These are phyloP conservation scores for Drosophila sordidula DNA, from an alignment of 2,888 invertebrate genomes.

Conservation along the genomic window DNA sequence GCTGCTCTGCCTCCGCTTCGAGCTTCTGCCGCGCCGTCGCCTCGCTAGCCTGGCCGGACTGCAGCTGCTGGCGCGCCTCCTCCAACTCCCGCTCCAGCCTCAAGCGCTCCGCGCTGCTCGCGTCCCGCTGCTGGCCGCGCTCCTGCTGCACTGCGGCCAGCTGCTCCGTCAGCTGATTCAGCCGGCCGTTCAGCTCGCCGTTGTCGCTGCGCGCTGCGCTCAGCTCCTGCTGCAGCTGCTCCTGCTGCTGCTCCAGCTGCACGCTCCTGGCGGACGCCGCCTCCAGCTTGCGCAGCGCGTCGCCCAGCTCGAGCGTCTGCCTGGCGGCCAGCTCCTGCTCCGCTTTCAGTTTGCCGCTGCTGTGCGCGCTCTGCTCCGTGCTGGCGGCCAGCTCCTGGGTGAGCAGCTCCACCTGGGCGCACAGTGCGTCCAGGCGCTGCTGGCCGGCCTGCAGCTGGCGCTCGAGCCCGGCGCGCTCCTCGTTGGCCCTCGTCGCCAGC, in stretches of 20 bases:
- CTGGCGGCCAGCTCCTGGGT: slow-evolving; percentile 70
- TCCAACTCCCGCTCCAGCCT: slow-evolving; percentile 67
- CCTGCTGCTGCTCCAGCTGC: slow-evolving; percentile 63
- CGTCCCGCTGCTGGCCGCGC: slow-evolving; percentile 62
- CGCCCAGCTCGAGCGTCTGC: slow-evolving; percentile 68
- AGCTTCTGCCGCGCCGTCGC: slow-evolving; percentile 33
- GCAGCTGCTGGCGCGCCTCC: slow-evolving; percentile 64
- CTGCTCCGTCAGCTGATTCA: slow-evolving; percentile 68
- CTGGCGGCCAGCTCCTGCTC: slow-evolving; percentile 67
- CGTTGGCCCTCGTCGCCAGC: slow-evolving; percentile 85
- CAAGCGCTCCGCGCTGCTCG: slow-evolving; percentile 59
- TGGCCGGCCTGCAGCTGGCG: slow-evolving; percentile 70
- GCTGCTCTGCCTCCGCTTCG: slow-evolving; percentile 14
- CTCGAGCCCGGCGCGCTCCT: slow-evolving; percentile 68
- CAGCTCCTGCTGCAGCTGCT: slow-evolving; percentile 68
- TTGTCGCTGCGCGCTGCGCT: slow-evolving; percentile 31
- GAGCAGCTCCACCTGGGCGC: slow-evolving; percentile 71
- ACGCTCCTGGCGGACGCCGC: slow-evolving; percentile 47
- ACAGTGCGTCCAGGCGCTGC: slow-evolving; percentile 68
- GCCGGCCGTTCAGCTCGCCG: slow-evolving; percentile 58
- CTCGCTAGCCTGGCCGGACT: slow-evolving; percentile 50
- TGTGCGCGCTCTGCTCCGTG: slow-evolving; percentile 62
- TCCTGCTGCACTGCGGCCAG: slow-evolving; percentile 61
- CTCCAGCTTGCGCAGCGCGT: slow-evolving; percentile 70
- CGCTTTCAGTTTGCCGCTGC: slow-evolving; percentile 60